Evolutionary conservation across 2,888 invertebrate genomes (phyloP).

Genomic region (Julus scandinavius): DNA sequence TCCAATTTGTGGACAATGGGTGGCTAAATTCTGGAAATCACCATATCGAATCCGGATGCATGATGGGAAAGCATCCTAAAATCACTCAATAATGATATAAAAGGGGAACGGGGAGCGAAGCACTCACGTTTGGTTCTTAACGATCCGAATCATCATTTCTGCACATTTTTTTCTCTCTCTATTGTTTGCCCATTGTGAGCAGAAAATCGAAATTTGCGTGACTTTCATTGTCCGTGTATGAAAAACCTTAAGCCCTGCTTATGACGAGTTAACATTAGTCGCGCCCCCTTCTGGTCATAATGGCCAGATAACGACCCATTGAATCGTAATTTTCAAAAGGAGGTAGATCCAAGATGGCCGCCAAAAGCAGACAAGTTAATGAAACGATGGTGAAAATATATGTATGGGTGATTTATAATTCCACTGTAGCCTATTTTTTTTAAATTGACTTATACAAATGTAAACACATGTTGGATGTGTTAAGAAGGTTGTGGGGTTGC

Average conservation of each 20-base stretch:
- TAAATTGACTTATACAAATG: no score
- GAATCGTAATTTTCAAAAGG: neutral
- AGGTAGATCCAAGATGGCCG: neutral
- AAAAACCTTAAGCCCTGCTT: neutral
- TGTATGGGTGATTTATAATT: no score
- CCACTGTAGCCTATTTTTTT: no score
- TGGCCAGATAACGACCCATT: neutral
- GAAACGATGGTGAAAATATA: neutral
- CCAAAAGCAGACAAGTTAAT: neutral
- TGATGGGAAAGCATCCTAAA: no score
- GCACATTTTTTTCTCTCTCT: neutral
- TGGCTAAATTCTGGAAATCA: no score
- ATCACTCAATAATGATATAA: neutral
- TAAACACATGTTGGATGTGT: no score
- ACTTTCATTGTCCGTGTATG: neutral
- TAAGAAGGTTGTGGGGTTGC: no score
- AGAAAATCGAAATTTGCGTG: slow-evolving; percentile 42
- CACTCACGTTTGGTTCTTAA: slow-evolving; percentile 13
- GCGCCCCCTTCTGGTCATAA: slow-evolving; percentile 3
- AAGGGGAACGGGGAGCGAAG: slow-evolving; percentile 3
- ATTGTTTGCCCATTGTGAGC: neutral
- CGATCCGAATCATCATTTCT: slow-evolving; percentile 37
- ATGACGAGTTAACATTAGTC: neutral
- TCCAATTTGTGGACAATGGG: no score
- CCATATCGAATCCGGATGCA: no score